Conservation (phyloP, 92 coral and sea anemone species). For the Porites rus region DNA sequence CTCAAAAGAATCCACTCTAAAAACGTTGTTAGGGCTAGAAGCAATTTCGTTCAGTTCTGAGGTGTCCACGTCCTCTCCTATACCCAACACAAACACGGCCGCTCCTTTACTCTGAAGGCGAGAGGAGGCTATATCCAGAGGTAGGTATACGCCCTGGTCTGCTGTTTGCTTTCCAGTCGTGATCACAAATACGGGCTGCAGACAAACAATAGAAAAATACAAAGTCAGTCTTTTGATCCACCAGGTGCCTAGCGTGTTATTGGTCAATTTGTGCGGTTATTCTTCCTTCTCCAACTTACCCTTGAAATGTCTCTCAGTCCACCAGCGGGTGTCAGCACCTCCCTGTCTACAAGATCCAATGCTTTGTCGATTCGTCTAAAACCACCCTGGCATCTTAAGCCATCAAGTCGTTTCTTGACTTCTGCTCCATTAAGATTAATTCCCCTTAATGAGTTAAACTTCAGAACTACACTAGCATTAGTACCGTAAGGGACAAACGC, state of each 20-base stretch:
- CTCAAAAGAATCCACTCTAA: constrained; percentile 43
- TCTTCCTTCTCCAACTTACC: neutral
- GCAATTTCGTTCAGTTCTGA: constrained; percentile 55
- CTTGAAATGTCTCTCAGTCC: constrained; percentile 50
- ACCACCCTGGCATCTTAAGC: constrained; percentile 7
- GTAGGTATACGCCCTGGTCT: constrained; percentile 40
- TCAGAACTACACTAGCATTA: constrained; percentile 57
- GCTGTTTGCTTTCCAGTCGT: constrained; percentile 58
- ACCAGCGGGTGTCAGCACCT: constrained; percentile 66
- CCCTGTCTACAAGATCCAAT: constrained; percentile 66
- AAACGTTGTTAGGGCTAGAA: constrained; percentile 32
- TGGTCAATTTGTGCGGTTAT: neutral
- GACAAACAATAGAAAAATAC: neutral
- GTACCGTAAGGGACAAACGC: constrained; percentile 63
- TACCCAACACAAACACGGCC: constrained; percentile 51
- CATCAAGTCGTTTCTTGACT: neutral
- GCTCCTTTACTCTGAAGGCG: constrained; percentile 12
- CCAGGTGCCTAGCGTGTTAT: no score
- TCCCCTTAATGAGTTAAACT: constrained; percentile 69
- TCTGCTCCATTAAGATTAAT: constrained; percentile 45
- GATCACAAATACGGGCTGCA: constrained; percentile 50
- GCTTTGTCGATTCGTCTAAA: constrained; percentile 12
- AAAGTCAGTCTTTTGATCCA: constrained; percentile 6
- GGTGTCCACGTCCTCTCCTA: constrained; percentile 37
- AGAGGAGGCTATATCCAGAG: constrained; percentile 32